Evolutionary conservation across 53 echinoderm and acorn worm species (phyloP).

Genomic region (Pentamera pediparva): DNA sequence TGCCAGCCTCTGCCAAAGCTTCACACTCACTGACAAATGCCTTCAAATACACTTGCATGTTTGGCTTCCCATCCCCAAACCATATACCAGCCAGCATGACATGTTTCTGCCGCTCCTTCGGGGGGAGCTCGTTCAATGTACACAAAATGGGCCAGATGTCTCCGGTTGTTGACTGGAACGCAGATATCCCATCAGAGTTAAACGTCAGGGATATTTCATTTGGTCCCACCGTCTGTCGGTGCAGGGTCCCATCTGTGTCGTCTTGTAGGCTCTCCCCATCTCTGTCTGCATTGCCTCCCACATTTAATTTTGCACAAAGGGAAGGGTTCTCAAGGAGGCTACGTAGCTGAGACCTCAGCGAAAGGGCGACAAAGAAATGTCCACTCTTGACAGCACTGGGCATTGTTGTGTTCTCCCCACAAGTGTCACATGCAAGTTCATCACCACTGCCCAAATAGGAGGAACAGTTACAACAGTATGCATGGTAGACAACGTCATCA

Average conservation of each 20-base stretch:
- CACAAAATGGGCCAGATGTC: slow-evolving; percentile 35
- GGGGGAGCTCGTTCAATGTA: slow-evolving; percentile 38
- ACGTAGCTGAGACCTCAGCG: slow-evolving; percentile 3
- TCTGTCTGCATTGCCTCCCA: not conserved
- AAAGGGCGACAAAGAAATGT: slow-evolving; percentile 8
- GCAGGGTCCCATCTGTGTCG: slow-evolving; percentile 33
- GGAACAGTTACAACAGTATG: slow-evolving; percentile 22
- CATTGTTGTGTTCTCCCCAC: not conserved
- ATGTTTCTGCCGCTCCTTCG: slow-evolving; percentile 21
- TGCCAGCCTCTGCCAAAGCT: slow-evolving; percentile 30
- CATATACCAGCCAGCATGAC: slow-evolving; percentile 41
- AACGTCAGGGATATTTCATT: slow-evolving; percentile 9
- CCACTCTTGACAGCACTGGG: slow-evolving; percentile 10
- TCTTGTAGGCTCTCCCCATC: not conserved
- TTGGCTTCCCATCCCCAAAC: slow-evolving; percentile 46
- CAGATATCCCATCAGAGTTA: slow-evolving; percentile 36
- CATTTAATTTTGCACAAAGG: not conserved
- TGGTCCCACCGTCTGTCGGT: not conserved
- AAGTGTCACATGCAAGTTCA: not conserved
- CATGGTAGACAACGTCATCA: slow-evolving; percentile 14
- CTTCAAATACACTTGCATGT: slow-evolving; percentile 27
- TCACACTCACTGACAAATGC: slow-evolving; percentile 54
- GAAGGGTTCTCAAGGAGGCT: not conserved
- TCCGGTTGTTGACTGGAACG: slow-evolving; percentile 23
- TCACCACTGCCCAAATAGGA: slow-evolving; percentile 13